phyloP scores from a whole-genome alignment of 2,797 vertebrate species.

The Molossus alvarezi region DNA sequence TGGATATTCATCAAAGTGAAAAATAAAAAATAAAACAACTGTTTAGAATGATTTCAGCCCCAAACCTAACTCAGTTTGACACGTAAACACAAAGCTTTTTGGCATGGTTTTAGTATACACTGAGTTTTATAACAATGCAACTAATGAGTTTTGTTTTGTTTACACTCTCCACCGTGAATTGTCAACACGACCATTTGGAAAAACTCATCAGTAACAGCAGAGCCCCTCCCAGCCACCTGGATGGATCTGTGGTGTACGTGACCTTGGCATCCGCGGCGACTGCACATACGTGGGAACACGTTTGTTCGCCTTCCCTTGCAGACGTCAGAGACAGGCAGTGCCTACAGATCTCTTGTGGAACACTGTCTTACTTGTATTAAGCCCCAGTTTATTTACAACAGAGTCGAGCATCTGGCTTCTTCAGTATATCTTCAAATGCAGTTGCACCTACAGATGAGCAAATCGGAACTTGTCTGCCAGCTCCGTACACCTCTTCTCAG shows the following conservation, averaged over 20 bases:
- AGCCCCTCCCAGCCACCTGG: not conserved
- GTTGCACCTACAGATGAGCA: not conserved
- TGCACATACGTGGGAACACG: rapidly evolving
- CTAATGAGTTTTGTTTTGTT: not conserved
- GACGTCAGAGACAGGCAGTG: not conserved
- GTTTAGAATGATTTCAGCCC: not conserved
- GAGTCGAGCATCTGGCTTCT: not conserved
- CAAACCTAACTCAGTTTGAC: conserved; percentile 11
- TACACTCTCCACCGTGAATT: not conserved
- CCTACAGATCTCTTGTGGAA: not conserved
- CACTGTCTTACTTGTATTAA: not conserved
- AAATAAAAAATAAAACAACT: not conserved
- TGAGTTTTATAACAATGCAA: conserved; percentile 35
- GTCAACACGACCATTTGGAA: not conserved
- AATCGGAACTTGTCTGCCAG: not conserved
- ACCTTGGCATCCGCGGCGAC: too few species aligned
- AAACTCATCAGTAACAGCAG: not conserved
- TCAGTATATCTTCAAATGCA: not conserved
- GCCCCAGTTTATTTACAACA: not conserved
- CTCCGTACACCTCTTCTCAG: not conserved
- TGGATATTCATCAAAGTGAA: not conserved
- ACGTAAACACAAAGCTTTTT: not conserved
- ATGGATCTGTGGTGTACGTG: rapidly evolving
- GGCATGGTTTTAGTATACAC: conserved; percentile 5
- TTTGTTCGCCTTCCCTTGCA: not conserved